Evolutionary conservation across 2,113 vertebrate species (phyloP), one percentile per base, ranked within the genome.

Genomic region (Mugil cephalus): DNA sequence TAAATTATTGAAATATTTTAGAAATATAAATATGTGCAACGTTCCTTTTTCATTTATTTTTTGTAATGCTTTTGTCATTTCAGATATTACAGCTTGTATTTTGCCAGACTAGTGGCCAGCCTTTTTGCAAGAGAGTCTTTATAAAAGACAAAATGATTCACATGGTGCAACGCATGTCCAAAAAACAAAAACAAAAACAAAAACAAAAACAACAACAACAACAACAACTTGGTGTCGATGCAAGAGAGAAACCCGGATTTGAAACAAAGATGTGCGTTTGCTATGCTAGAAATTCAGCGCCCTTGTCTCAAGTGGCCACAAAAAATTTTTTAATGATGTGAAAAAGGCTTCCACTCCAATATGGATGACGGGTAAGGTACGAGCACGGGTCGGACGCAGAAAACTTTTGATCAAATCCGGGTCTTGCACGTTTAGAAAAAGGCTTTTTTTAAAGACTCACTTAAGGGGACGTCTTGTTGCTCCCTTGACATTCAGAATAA

Each of bases 21-120:
- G 96, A 98, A 99, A 98, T 99, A 99, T 99, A 99, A 98, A 99
- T 98, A 98, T 98, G 98, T 99, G 98, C 98, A 99, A 99, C 95
- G 95, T 87, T 94, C 95, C 94, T 86, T 94, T 30, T 92, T 93
- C 89, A 92, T 93, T 93, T 88, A 81, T 90, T 73, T 92, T 85
- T 82, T 89, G 89, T 91, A 92, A 91, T 93, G 88, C 85, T 88
- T 30, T 93, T 87, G 83, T 88, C 77, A 82, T 88, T 88, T 88
- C 93, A 92, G 95, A 92, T 94, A 92, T 96, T 97, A 96, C 96
- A 97, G 96, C 95, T 96, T 96, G 94, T 93, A 54, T 94, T 92
- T 18, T 90, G 93, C 93, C 95, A 96, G 95, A 93, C 93, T 93
- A 94, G 95, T 94, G 94, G 92, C 92, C 87, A 92, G 89, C 85